Evolutionary conservation across 2,888 invertebrate species (phyloP).

Genomic region (Cacoxenus indagator): DNA sequence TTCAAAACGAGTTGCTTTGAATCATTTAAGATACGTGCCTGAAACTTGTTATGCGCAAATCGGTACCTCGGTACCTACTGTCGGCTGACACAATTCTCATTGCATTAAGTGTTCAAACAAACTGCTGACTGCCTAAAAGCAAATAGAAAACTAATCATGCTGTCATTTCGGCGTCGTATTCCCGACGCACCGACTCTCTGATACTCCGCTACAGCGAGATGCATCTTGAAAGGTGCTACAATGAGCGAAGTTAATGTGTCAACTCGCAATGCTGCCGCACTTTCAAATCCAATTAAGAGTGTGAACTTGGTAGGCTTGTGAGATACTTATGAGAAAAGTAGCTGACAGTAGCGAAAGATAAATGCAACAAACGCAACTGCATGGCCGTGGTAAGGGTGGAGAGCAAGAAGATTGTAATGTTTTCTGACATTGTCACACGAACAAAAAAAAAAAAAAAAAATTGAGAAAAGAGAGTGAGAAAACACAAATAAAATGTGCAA

Average conservation of each 20-base stretch:
- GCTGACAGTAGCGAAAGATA: constrained; percentile 36
- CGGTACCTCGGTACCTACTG: background rate
- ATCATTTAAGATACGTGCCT: too few species aligned
- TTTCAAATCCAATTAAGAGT: constrained; percentile 64
- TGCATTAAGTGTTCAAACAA: constrained; percentile 1
- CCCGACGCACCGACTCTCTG: background rate
- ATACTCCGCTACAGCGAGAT: background rate
- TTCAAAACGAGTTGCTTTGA: too few species aligned
- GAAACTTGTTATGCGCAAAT: too few species aligned
- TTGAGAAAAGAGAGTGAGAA: background rate
- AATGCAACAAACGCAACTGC: constrained; percentile 30
- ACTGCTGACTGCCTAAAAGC: background rate
- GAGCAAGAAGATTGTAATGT: background rate
- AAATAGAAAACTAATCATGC: constrained; percentile 15
- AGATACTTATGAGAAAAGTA: constrained; percentile 40
- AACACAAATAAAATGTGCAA: constrained; percentile 43
- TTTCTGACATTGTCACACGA: constrained; percentile 59
- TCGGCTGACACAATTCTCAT: constrained; percentile 16
- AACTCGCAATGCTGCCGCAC: constrained; percentile 36
- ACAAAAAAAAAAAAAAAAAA: constrained; percentile 48
- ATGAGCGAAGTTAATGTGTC: constrained; percentile 6
- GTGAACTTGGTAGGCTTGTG: constrained; percentile 50
- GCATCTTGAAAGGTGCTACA: constrained; percentile 6
- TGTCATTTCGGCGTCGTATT: background rate
- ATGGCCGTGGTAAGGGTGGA: constrained; percentile 32